Base-by-base conservation (phyloP, 2,888 invertebrate genomes). In the Brachynemurus nebulosus region DNA sequence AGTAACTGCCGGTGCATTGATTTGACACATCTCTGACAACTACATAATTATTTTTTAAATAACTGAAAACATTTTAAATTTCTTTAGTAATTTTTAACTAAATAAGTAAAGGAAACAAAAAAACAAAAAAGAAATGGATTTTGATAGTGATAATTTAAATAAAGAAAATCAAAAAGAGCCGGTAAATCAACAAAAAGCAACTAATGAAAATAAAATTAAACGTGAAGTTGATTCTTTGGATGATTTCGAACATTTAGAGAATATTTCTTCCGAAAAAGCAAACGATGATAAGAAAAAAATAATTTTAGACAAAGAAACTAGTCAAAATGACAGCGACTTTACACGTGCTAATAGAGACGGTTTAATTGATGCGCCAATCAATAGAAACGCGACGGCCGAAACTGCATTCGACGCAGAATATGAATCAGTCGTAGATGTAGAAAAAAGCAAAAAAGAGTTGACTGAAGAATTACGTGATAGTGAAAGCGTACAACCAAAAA, bases 171-270 rank as follows among this genome's bases (percentile, higher is more conserved):
- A n/a, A n/a, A n/a, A n/a, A n/a, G n/a, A n/a, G n/a, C n/a, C n/a
- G n/a, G n/a, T n/a, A n/a, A n/a, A n/a, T n/a, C n/a, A n/a, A n/a
- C n/a, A n/a, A n/a, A n/a, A n/a, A n/a, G n/a, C n/a, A n/a, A n/a
- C n/a, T n/a, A n/a, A n/a, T n/a, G n/a, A 33, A 34, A 35, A 42
- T 16, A 42, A 34, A 5, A 34, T 44, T 19, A 37, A 17, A 25
- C 45, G 80, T 48, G 80, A 80, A 52, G 71, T 74, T 57, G 80
- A 81, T 59, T 81, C 81, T 21, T 68, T 76, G 49, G 81, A 81
- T 57, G 81, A 81, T 65, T 81, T 82, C 60, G 81, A 81, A 62
- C 80, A 81, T 61, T 66, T 82, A 51, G 79, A 76, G 51, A 74
- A 76, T 55, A 78, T 78, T 48, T 65, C 65, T 38, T 54, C 62